Percentiles rank a stretch among this genome's conserved stretches.
Conservation (phyloP, 2,113 vertebrate genomes). For the Brachyistius frenatus region DNA sequence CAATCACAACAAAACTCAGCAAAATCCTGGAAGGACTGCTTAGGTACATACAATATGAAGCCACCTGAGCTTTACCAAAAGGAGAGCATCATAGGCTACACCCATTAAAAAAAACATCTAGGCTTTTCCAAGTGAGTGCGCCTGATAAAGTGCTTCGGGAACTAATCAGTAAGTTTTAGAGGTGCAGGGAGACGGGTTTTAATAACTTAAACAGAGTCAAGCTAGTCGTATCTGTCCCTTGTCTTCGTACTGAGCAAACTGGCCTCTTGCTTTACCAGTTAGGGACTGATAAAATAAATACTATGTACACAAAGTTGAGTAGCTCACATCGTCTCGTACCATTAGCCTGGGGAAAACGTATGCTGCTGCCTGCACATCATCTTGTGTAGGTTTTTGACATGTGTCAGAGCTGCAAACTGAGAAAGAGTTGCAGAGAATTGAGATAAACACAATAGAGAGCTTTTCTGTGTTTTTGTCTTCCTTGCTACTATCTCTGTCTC, state of each 20-base stretch:
- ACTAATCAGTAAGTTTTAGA: too few species aligned
- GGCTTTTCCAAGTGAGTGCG: too few species aligned
- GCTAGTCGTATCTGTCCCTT: too few species aligned
- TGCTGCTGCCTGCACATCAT: conserved; percentile 26
- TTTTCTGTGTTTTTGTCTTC: not conserved
- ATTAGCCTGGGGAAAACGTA: not conserved
- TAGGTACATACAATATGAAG: not conserved
- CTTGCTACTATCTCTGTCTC: not conserved
- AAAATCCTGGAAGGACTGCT: too few species aligned
- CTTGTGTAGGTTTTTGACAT: conserved; percentile 9
- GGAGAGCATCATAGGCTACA: not conserved
- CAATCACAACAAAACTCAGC: too few species aligned
- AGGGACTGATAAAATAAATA: too few species aligned
- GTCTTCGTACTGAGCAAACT: too few species aligned
- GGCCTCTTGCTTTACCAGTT: too few species aligned
- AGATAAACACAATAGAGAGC: conserved; percentile 28
- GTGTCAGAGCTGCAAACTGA: conserved; percentile 28
- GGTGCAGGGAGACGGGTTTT: too few species aligned
- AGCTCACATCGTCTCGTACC: not conserved
- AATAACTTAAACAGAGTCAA: too few species aligned
- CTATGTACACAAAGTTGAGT: not conserved
- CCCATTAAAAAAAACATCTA: too few species aligned
- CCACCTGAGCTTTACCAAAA: not conserved
- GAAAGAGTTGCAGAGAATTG: not conserved
- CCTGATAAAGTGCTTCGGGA: too few species aligned